Percentiles rank a stretch among this genome's conserved stretches.
Conservation (phyloP, 2,888 invertebrate genomes). For the Anthophora plumipes region DNA sequence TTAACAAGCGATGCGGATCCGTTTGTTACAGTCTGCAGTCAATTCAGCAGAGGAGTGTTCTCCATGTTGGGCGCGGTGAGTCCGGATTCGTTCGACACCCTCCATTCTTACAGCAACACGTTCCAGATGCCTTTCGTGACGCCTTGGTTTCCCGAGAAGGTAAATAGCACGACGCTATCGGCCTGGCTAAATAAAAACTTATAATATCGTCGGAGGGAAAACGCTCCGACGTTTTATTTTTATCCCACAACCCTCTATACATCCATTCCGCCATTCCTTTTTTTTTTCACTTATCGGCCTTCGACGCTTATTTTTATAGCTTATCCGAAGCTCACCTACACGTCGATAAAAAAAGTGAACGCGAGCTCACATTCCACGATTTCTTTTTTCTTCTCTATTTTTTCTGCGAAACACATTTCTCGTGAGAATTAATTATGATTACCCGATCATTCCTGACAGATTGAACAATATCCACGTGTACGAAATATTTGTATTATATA, state of each 20-base stretch:
- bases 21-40: slow-evolving; percentile 91
- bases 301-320: slow-evolving; percentile 50
- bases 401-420: not conserved
- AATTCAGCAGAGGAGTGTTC: slow-evolving; percentile 94
- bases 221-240: slow-evolving; percentile 34
- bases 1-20: not conserved
- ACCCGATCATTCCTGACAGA: too few relatives aligned
- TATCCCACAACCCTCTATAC: not conserved
- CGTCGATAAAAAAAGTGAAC: slow-evolving; percentile 4
- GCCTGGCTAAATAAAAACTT: slow-evolving; percentile 41
- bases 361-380: slow-evolving; percentile 2
- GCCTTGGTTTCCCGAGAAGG: slow-evolving; percentile 97
- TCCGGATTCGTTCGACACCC: slow-evolving; percentile 96
- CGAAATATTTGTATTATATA: too few relatives aligned
- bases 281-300: slow-evolving; percentile 29
- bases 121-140: slow-evolving; percentile 98
- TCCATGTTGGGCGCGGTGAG: slow-evolving; percentile 96
- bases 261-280: not conserved
- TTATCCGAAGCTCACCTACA: not conserved
- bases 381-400: too few relatives aligned
- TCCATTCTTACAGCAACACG: slow-evolving; percentile 97
- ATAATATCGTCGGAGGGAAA: slow-evolving; percentile 32
- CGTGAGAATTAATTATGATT: too few relatives aligned
- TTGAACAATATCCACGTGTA: too few relatives aligned
- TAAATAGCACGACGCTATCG: slow-evolving; percentile 81